Conservation (phyloP, 2,888 invertebrate species). For the Trichogramma dendrolimi region DNA sequence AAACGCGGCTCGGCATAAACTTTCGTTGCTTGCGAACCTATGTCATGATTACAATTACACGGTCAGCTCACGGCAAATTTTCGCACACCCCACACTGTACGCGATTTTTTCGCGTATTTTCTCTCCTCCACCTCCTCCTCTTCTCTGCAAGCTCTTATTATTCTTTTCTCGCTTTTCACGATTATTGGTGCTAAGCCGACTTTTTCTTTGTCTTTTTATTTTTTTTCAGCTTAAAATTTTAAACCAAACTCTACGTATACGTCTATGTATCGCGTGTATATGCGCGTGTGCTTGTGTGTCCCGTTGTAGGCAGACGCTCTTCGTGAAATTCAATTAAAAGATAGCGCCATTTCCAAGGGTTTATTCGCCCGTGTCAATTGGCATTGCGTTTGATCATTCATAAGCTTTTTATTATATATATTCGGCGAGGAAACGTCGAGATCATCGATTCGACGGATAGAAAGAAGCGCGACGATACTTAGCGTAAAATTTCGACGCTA, state of each 20-base stretch:
- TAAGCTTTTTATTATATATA: background rate
- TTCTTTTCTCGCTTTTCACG: background rate
- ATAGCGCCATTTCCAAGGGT: conserved; percentile 15
- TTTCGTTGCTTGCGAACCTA: conserved; percentile 24
- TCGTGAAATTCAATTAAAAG: conserved; percentile 23
- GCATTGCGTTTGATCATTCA: conserved; percentile 16
- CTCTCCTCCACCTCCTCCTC: conserved; percentile 2
- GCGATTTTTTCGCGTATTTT: conserved; percentile 10
- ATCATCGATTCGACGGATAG: too few relatives aligned
- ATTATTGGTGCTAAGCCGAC: too few relatives aligned
- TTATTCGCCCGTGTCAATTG: conserved; percentile 18
- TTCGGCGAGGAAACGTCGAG: too few relatives aligned
- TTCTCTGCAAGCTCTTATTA: background rate
- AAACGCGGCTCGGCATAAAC: conserved; percentile 20
- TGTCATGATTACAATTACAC: conserved; percentile 27
- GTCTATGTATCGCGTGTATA: background rate
- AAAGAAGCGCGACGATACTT: too few relatives aligned
- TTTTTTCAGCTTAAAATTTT: too few relatives aligned
- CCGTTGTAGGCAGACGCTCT: background rate
- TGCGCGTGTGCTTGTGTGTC: background rate
- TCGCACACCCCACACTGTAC: background rate
- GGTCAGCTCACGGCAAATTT: conserved; percentile 16
- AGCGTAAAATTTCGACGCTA: background rate
- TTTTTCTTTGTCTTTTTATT: too few relatives aligned
- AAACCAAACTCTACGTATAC: too few relatives aligned